Evolutionary conservation across 2,113 vertebrate genomes (phyloP).

Genomic region (Ornithorhynchus anatinus): DNA sequence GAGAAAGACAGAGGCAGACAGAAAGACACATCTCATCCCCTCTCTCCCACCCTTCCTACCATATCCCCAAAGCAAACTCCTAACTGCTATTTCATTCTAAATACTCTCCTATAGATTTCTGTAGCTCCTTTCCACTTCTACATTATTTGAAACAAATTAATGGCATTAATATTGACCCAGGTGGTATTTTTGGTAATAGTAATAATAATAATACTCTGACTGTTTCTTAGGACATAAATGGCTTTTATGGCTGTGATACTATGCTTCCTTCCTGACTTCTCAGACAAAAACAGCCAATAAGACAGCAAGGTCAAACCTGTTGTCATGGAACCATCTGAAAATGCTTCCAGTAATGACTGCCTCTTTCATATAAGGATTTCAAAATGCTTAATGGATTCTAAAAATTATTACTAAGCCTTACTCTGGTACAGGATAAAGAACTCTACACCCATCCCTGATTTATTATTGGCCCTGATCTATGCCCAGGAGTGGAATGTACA

Average conservation of each 20-base stretch:
- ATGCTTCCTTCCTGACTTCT: neutral
- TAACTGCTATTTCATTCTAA: too few relatives aligned
- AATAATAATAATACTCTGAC: too few relatives aligned
- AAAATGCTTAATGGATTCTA: neutral
- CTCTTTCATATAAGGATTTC: conserved; percentile 16
- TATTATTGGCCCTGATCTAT: too few relatives aligned
- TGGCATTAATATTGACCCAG: neutral
- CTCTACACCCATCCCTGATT: too few relatives aligned
- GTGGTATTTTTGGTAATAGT: too few relatives aligned
- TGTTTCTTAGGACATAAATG: too few relatives aligned
- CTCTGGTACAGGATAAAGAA: too few relatives aligned
- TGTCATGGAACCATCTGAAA: neutral
- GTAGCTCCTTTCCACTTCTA: neutral
- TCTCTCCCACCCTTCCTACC: too few relatives aligned
- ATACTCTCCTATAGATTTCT: neutral
- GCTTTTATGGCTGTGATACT: neutral
- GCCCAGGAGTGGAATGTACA: too few relatives aligned
- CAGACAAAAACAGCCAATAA: conserved; percentile 3
- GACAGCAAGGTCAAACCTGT: neutral
- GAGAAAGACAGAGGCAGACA: too few relatives aligned
- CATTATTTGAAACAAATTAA: neutral
- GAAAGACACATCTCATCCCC: too few relatives aligned
- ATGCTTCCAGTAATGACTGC: neutral
- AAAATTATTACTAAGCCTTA: neutral
- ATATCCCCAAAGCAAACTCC: too few relatives aligned